Conservation (phyloP, 2,888 invertebrate species). For the Erebia aethiops region DNA sequence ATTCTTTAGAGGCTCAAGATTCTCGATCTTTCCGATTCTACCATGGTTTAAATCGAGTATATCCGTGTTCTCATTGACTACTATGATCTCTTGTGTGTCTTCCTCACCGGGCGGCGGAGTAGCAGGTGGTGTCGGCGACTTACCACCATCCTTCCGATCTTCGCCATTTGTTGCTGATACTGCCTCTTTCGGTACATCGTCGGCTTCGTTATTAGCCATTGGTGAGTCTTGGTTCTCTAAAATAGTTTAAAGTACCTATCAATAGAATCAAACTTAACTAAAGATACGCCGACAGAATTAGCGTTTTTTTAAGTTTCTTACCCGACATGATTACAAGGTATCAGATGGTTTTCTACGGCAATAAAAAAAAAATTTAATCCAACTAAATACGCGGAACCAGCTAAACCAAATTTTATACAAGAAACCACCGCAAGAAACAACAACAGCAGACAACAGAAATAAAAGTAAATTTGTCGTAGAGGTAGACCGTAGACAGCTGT, state of each 20-base stretch:
- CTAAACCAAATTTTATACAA: neutral
- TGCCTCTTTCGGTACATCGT: constrained; percentile 44
- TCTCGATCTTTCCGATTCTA: constrained; percentile 91
- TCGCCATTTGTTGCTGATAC: constrained; percentile 44
- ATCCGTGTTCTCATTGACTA: constrained; percentile 85
- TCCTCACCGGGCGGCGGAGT: constrained; percentile 62
- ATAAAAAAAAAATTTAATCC: neutral
- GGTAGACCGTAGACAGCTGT: no score
- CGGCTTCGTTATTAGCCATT: constrained; percentile 48
- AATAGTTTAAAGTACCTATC: constrained; percentile 7
- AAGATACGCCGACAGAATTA: neutral
- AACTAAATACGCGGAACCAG: neutral
- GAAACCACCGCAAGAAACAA: neutral
- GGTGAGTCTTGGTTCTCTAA: constrained; percentile 57
- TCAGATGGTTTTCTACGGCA: neutral
- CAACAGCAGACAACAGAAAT: no score
- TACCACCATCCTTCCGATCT: constrained; percentile 31
- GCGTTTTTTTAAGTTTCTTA: neutral
- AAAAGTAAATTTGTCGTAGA: no score
- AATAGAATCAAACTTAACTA: neutral
- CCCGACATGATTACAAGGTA: constrained; percentile 9
- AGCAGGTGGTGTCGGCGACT: constrained; percentile 56
- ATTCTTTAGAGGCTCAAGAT: constrained; percentile 89
- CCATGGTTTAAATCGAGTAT: constrained; percentile 96
- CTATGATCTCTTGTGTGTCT: constrained; percentile 83